These are phyloP conservation scores for Zingel zingel DNA, from an alignment of 2,113 vertebrate species.

Conservation along the genomic window DNA sequence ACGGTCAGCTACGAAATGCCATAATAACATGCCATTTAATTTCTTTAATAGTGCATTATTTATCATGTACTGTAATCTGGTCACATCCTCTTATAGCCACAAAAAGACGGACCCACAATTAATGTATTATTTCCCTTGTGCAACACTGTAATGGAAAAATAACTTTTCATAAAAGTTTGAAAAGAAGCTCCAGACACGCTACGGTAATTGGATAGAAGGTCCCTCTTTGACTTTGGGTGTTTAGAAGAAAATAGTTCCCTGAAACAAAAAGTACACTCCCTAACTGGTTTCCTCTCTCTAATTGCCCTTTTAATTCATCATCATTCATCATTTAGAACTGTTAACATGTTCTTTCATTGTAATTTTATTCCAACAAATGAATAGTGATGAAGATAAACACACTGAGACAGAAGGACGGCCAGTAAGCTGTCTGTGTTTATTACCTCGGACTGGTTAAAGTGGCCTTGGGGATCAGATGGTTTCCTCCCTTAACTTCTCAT, in stretches of 20 bases:
- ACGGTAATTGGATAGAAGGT: too few species aligned
- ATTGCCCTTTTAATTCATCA: neutral
- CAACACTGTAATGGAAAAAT: neutral
- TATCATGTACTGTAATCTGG: neutral
- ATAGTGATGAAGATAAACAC: neutral
- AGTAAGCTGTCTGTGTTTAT: slow-evolving; percentile 14
- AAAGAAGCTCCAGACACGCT: neutral
- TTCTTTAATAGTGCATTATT: neutral
- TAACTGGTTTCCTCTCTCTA: neutral
- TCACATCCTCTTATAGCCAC: neutral
- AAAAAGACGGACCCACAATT: neutral
- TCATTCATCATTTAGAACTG: neutral
- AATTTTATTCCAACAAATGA: neutral
- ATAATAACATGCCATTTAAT: neutral
- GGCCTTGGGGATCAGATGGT: slow-evolving; percentile 24
- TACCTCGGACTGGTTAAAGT: slow-evolving; percentile 28
- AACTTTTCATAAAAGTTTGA: neutral
- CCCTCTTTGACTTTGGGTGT: neutral
- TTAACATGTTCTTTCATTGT: neutral
- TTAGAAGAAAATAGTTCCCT: neutral
- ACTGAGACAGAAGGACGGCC: neutral
- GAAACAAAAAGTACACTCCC: neutral
- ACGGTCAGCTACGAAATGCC: too few species aligned
- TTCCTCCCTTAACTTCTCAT: slow-evolving; percentile 35
- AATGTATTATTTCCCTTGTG: neutral